These are phyloP conservation scores for Erythrocebus patas DNA, from an alignment of 2,113 vertebrate species.

Conservation along the genomic window DNA sequence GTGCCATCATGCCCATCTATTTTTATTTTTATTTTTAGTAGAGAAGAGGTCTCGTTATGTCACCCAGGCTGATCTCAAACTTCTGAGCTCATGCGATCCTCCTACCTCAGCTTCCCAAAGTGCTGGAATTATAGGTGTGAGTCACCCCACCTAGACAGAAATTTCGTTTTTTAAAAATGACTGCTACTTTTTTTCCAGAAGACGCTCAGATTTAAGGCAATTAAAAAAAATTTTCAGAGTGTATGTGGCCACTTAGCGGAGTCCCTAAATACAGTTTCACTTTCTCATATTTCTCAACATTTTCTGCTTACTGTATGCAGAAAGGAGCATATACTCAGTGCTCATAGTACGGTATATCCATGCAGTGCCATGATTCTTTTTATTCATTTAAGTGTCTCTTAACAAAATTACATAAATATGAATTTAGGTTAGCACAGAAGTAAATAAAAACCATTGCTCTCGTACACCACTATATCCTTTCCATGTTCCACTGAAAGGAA, in stretches of 20 bases:
- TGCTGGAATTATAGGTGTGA: too few relatives aligned
- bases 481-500: background rate
- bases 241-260: background rate
- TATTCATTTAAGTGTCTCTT: conserved; percentile 9
- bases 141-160: background rate
- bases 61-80: too few relatives aligned
- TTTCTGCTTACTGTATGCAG: background rate
- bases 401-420: background rate
- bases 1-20: too few relatives aligned
- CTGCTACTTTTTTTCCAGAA: background rate
- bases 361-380: background rate
- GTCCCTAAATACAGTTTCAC: conserved; percentile 6
- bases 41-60: too few relatives aligned
- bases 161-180: background rate
- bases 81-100: too few relatives aligned
- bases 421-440: background rate
- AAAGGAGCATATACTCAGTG: background rate
- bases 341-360: background rate
- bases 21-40: too few relatives aligned
- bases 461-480: background rate
- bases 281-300: background rate
- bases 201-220: background rate
- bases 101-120: too few relatives aligned
- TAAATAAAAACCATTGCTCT: background rate
- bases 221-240: background rate